Evolutionary conservation across 2,888 invertebrate species (phyloP), one percentile per base, ranked within the genome.

Genomic region (Agrilus biguttatus): DNA sequence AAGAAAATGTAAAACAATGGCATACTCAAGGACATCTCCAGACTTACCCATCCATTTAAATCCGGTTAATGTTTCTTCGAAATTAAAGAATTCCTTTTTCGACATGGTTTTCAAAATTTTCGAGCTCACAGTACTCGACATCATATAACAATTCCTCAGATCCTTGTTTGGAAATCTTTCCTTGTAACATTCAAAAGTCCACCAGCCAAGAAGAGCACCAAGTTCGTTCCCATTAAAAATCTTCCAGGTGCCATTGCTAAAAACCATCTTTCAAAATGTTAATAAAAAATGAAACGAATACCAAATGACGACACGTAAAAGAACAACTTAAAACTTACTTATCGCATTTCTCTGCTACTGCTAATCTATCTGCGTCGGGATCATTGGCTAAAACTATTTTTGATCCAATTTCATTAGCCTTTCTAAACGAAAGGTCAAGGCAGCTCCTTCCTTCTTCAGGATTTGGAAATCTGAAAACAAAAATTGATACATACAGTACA

Each of bases 41-140:
- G n/a, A n/a, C 17, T 62, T 49, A 69, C 91, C 97, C 89, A 99
- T 95, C 96, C 96, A 99, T 60, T 99, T 99, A 62, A 99, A 99
- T 0, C 98, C 98, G 1, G 98, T 99, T 41, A 98, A 72, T 0
- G 98, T 97, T 68, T 97, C 95, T 48, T 73, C 65, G 49, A 78
- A 78, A 53, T 79, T 73, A 44, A 83, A 84, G 4, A 88, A 93
- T 58, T 88, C 85, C 1, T 71, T 74, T 37, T 74, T 69, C 0
- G 86, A 81, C 61, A 99, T 85, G 1, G 91, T 78, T 23, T 75
- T 69, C 38, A 97, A 69, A 62, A 98, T 89, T 70, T 92, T 95
- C 13, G 96, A 96, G 48, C 96, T 97, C 33, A 99, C 98, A 2
- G 96, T 88, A 57, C 95, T 96, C 40, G 90, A 80, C 39, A 98